These are phyloP conservation scores for Hylomyscus alleni DNA, from an alignment of 2,797 vertebrate genomes.

Conservation along the genomic window DNA sequence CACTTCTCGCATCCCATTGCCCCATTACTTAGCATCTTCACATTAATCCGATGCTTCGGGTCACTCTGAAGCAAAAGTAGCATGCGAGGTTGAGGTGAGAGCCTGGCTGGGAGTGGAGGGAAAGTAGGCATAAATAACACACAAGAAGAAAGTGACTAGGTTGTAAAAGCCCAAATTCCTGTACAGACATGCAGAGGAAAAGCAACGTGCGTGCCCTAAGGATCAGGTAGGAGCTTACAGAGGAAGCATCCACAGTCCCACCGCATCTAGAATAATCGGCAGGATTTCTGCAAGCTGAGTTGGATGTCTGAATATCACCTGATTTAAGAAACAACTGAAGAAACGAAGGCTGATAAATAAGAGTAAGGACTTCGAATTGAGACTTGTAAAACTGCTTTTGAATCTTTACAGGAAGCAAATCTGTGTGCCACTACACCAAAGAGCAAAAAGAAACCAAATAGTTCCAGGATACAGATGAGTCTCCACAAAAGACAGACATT, in stretches of 20 bases:
- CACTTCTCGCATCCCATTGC: neutral
- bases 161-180: neutral
- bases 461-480: slow-evolving; percentile 4
- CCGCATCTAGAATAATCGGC: neutral
- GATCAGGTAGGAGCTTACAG: neutral
- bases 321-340: neutral
- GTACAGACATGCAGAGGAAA: neutral
- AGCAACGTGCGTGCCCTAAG: neutral
- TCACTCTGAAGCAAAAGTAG: neutral
- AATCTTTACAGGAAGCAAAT: neutral
- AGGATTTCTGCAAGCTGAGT: neutral
- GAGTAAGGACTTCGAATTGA: too few species aligned
- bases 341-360: neutral
- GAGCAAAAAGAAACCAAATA: neutral
- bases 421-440: neutral
- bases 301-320: neutral
- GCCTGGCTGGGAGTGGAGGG: neutral
- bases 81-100: neutral
- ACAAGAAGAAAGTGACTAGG: neutral
- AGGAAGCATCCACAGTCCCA: neutral
- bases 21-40: neutral
- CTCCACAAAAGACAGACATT: neutral
- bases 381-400: neutral
- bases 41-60: neutral
- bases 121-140: neutral